A percentile compares a stretch with the other conserved stretches of the same genome.
These are phyloP conservation scores for Drosophila varians DNA, from an alignment of 1,140 invertebrate genomes.

Conservation along the genomic window DNA sequence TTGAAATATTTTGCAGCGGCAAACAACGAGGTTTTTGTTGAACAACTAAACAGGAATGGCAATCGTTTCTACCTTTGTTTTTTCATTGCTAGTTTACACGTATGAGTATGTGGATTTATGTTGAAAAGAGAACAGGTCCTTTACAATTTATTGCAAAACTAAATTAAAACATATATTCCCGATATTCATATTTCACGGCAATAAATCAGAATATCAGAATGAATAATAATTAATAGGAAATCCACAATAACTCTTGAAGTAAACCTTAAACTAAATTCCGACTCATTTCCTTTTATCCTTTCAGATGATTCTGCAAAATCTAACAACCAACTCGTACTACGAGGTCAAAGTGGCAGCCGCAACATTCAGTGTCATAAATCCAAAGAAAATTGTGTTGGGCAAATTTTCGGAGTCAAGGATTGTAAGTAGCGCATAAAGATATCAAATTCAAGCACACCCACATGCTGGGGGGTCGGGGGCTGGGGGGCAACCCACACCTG, in stretches of 20 bases:
- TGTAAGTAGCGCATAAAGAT: conserved; percentile 84
- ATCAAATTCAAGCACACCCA: conserved; percentile 20
- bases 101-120: neutral
- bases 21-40: conserved; percentile 45
- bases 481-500: conserved; percentile 29
- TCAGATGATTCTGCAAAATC: conserved; percentile 89
- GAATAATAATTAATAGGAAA: too few species aligned
- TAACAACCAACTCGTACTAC: conserved; percentile 90
- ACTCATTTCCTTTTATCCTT: conserved; percentile 32
- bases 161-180: neutral
- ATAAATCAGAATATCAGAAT: too few species aligned
- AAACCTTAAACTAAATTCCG: neutral
- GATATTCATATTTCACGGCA: too few species aligned
- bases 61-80: conserved; percentile 35
- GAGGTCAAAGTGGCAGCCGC: conserved; percentile 90
- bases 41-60: conserved; percentile 38
- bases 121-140: too few species aligned
- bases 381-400: conserved; percentile 87
- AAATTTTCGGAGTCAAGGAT: conserved; percentile 87
- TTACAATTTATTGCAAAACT: neutral
- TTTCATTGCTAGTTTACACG: conserved; percentile 13
- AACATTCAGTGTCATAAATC: conserved; percentile 88
- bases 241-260: too few species aligned
- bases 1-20: conserved; percentile 59
- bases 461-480: too few species aligned